phyloP scores from a whole-genome alignment of 2,888 invertebrate genomes.

The Lycaena phlaeas region DNA sequence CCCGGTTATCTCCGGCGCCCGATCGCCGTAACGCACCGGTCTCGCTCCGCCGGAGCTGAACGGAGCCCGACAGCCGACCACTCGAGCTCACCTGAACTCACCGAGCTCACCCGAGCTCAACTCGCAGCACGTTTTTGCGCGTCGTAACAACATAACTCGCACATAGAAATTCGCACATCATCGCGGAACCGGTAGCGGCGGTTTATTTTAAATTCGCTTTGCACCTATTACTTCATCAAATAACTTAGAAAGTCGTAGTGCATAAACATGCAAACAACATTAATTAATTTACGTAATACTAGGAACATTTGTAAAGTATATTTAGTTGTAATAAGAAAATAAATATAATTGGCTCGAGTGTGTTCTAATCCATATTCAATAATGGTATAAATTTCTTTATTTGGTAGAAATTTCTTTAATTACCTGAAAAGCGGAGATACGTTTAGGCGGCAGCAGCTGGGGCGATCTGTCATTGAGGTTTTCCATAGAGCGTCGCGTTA shows the following conservation, averaged over 20 bases:
- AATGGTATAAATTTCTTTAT: too few species aligned
- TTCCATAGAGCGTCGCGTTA: constrained; percentile 80
- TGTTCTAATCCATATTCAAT: too few species aligned
- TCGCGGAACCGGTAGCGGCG: constrained; percentile 37
- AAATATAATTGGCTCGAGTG: too few species aligned
- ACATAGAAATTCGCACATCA: constrained; percentile 20
- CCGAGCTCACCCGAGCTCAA: too few species aligned
- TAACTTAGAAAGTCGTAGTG: constrained; percentile 51
- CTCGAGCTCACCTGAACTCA: constrained; percentile 27
- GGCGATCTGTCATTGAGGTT: constrained; percentile 74
- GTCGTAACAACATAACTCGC: constrained; percentile 22
- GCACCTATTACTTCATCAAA: constrained; percentile 37
- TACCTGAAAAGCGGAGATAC: constrained; percentile 72
- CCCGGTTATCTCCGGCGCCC: constrained; percentile 34
- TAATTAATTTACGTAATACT: background rate
- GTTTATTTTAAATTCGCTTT: constrained; percentile 41
- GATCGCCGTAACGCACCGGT: constrained; percentile 44
- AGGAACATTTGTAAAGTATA: background rate
- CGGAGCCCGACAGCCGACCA: constrained; percentile 39
- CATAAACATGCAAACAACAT: constrained; percentile 28
- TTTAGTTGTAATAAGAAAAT: too few species aligned
- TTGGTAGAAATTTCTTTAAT: too few species aligned
- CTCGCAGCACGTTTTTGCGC: too few species aligned
- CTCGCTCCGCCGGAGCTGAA: constrained; percentile 66
- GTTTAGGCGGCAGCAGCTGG: constrained; percentile 64